These are phyloP conservation scores for Conus canariensis DNA, from an alignment of 2,888 invertebrate species.

Conservation along the genomic window DNA sequence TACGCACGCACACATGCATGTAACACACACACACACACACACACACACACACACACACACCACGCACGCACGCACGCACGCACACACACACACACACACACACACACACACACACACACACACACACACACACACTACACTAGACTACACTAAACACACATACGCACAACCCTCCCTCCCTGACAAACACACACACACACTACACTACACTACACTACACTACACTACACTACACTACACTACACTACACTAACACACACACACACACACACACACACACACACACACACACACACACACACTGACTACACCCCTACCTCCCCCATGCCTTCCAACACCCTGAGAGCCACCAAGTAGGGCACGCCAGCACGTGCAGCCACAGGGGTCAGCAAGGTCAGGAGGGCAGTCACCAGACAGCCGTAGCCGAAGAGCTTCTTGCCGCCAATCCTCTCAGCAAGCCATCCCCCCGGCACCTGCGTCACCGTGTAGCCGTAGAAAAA, in stretches of 20 bases:
- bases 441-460: slow-evolving; percentile 88
- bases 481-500: slow-evolving; percentile 78
- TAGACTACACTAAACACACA: background rate
- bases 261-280: too few relatives aligned
- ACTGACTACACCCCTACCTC: slow-evolving; percentile 82
- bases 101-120: background rate
- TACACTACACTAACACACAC: too few relatives aligned
- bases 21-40: background rate
- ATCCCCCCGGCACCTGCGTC: slow-evolving; percentile 77
- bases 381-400: slow-evolving; percentile 90
- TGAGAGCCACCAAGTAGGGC: slow-evolving; percentile 85
- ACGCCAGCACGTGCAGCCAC: slow-evolving; percentile 86
- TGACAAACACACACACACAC: background rate
- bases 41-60: background rate
- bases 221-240: background rate
- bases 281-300: background rate
- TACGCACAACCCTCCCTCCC: background rate
- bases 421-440: slow-evolving; percentile 91
- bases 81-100: background rate
- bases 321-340: slow-evolving; percentile 90
- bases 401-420: slow-evolving; percentile 89
- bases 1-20: background rate
- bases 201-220: too few relatives aligned
- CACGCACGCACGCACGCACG: background rate
- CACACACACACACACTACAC: background rate